Evolutionary conservation across 2,797 vertebrate genomes (phyloP).

Genomic region (Squalus acanthias): DNA sequence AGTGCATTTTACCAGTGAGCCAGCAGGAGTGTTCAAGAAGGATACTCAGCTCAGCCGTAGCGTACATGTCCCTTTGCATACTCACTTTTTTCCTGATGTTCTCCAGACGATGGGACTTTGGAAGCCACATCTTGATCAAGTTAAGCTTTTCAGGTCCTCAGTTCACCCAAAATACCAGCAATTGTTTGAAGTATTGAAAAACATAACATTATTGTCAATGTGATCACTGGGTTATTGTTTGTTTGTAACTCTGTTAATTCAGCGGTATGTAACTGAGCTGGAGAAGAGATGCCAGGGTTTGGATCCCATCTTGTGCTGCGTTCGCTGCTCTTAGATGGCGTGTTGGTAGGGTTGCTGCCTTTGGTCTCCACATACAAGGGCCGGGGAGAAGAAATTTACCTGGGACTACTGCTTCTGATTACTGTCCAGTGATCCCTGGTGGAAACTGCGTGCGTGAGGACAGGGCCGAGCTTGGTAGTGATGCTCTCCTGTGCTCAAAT

Average conservation of each 20-base stretch:
- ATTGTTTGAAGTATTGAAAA: not conserved
- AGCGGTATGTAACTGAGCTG: not conserved
- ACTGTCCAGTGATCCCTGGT: not conserved
- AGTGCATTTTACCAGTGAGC: too few species aligned
- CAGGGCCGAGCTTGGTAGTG: not conserved
- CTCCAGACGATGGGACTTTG: too few species aligned
- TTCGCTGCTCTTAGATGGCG: not conserved
- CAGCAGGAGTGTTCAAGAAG: not conserved
- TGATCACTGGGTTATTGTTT: not conserved
- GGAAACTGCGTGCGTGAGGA: not conserved
- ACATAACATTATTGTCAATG: not conserved
- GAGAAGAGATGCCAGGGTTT: not conserved
- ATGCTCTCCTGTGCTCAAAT: not conserved
- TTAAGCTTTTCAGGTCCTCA: not conserved
- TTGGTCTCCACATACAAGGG: not conserved
- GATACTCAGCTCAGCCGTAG: not conserved
- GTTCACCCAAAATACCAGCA: not conserved
- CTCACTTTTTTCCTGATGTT: not conserved
- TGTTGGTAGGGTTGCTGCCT: not conserved
- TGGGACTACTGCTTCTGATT: not conserved
- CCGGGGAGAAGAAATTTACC: not conserved
- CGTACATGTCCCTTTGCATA: not conserved
- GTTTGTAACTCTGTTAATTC: not conserved
- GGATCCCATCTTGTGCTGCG: not conserved
- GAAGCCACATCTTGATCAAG: not conserved